These are phyloP conservation scores for Antigone vipio DNA, from an alignment of 2,113 vertebrate genomes.

Conservation along the genomic window DNA sequence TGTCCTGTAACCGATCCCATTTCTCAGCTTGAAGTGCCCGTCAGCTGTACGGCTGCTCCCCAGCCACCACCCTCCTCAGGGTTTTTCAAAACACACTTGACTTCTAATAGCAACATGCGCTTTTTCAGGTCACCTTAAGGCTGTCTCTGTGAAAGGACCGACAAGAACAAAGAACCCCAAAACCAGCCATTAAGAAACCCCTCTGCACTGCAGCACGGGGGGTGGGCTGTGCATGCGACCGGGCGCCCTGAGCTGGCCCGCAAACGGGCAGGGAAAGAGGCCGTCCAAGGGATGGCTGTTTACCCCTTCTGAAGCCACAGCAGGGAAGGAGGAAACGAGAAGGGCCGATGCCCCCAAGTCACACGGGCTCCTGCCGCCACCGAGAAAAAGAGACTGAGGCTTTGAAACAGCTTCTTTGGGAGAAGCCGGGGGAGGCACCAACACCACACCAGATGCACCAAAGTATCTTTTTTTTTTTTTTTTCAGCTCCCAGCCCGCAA, in stretches of 20 bases:
- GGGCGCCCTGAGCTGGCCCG: rapidly evolving
- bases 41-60: not conserved
- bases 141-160: rapidly evolving
- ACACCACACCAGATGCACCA: rapidly evolving
- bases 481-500: not conserved
- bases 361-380: not conserved
- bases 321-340: not conserved
- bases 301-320: rapidly evolving
- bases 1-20: not conserved
- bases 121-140: not conserved
- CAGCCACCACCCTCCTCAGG: not conserved
- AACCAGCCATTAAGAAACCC: not conserved
- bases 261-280: rapidly evolving
- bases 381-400: not conserved
- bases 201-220: rapidly evolving
- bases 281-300: not conserved
- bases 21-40: not conserved
- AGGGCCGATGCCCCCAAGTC: not conserved
- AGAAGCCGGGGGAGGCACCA: not conserved
- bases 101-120: not conserved
- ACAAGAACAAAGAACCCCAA: rapidly evolving
- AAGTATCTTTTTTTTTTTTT: not conserved
- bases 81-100: not conserved
- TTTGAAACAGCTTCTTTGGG: not conserved
- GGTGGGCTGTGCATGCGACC: rapidly evolving